A percentile compares a stretch with the other conserved stretches of the same genome.
phyloP scores from a whole-genome alignment of 2,113 vertebrate species.

The Oryzias melastigma region DNA sequence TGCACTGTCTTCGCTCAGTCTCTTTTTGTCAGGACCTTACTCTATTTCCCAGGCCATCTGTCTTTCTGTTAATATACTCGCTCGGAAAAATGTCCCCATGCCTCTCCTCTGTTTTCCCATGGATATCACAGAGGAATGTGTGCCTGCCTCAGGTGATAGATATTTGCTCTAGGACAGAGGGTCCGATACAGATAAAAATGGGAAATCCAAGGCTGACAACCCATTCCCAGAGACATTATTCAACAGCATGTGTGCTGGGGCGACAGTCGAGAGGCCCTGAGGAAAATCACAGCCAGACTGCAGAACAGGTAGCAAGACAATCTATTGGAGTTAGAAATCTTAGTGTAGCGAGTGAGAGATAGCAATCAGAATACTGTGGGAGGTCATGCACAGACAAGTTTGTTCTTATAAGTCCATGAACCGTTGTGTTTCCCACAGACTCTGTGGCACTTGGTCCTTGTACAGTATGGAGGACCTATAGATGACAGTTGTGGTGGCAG shows the following conservation, averaged over 20 bases:
- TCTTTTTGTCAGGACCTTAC: constrained; percentile 5
- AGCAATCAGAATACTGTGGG: constrained; percentile 41
- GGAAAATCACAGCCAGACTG: constrained; percentile 46
- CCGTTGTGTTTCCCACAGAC: constrained; percentile 49
- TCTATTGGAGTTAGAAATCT: constrained; percentile 17
- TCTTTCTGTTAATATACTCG: constrained; percentile 36
- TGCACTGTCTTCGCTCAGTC: constrained; percentile 2
- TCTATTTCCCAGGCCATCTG: constrained; percentile 16
- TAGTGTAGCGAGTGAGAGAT: constrained; percentile 32
- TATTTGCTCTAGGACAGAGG: constrained; percentile 47
- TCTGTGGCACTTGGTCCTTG: constrained; percentile 19
- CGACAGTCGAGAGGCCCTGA: constrained; percentile 24
- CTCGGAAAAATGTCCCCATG: constrained; percentile 44
- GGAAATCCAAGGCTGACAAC: constrained; percentile 21
- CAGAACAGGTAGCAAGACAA: constrained; percentile 14
- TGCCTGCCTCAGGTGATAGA: constrained; percentile 67
- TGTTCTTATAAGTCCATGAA: constrained; percentile 57
- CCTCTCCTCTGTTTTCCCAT: constrained; percentile 54
- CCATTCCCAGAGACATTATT: constrained; percentile 52
- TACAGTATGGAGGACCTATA: neutral
- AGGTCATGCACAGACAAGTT: constrained; percentile 61
- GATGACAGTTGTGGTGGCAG: constrained; percentile 6
- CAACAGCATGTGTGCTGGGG: constrained; percentile 12
- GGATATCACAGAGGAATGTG: constrained; percentile 60
- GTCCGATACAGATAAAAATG: constrained; percentile 24